Evolutionary conservation across 2,113 vertebrate genomes (phyloP).

Genomic region (Stercorarius parasiticus): DNA sequence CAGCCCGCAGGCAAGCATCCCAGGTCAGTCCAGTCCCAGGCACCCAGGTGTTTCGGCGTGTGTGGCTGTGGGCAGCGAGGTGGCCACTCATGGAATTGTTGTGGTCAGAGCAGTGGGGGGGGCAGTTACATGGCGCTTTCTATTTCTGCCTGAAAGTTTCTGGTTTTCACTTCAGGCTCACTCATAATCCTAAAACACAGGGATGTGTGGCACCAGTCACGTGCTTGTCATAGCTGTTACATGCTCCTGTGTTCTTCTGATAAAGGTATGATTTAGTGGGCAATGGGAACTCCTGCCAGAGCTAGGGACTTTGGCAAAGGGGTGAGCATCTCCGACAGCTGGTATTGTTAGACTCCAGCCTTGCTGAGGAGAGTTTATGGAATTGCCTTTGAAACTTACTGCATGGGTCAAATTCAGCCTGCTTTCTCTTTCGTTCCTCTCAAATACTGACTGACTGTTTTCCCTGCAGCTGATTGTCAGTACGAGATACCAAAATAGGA

Average conservation of each 20-base stretch:
- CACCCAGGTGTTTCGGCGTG: rapidly evolving
- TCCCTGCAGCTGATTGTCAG: neutral
- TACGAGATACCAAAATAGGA: neutral
- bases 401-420: neutral
- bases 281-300: neutral
- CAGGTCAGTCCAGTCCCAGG: neutral
- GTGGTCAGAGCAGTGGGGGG: neutral
- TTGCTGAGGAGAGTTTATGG: neutral
- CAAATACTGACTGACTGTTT: neutral
- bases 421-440: neutral
- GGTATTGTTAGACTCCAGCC: neutral
- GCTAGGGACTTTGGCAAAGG: neutral
- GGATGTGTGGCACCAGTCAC: too few species aligned
- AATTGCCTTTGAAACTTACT: neutral
- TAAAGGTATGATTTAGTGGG: neutral
- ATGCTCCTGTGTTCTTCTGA: neutral
- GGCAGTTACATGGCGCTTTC: rapidly evolving
- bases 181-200: neutral
- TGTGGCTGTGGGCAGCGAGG: rapidly evolving
- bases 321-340: neutral
- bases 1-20: neutral
- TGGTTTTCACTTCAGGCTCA: neutral
- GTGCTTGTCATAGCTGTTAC: neutral
- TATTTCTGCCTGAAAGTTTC: neutral
- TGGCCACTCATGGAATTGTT: rapidly evolving